Evolutionary conservation across 2,888 invertebrate species (phyloP).

Genomic region (Microchrysa polita): DNA sequence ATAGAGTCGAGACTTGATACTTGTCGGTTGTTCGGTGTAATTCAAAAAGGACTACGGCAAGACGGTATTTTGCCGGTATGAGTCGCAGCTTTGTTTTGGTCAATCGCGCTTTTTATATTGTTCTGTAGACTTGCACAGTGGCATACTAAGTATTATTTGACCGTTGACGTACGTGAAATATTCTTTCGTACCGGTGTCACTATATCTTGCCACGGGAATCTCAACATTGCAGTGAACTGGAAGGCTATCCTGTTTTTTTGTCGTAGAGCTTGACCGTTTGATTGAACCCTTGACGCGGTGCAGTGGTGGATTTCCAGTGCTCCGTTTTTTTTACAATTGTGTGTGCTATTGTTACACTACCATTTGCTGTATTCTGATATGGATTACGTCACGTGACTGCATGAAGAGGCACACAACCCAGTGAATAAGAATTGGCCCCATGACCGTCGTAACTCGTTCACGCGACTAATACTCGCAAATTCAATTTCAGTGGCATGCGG

Average conservation of each 20-base stretch:
- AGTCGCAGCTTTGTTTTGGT: conserved; percentile 16
- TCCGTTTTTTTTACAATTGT: background rate
- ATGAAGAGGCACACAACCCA: background rate
- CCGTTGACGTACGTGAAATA: background rate
- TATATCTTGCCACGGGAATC: background rate
- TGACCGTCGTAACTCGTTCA: background rate
- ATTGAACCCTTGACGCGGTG: conserved; percentile 23
- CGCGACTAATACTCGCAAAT: background rate
- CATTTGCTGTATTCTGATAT: too few relatives aligned
- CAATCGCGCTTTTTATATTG: conserved; percentile 5
- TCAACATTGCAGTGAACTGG: background rate
- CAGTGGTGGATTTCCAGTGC: background rate
- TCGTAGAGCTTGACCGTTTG: conserved; percentile 29
- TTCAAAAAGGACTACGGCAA: conserved; percentile 19
- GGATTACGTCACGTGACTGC: conserved; percentile 23
- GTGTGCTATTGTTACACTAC: conserved; percentile 20
- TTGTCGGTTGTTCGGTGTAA: conserved; percentile 1
- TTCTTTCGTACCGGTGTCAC: background rate
- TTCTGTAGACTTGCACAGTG: background rate
- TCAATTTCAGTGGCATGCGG: background rate
- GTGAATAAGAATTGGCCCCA: background rate
- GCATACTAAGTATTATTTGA: background rate
- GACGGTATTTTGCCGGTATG: conserved; percentile 21
- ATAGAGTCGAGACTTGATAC: conserved; percentile 1
- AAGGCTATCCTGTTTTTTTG: conserved; percentile 3